phyloP scores from a whole-genome alignment of 2,797 vertebrate species.

The Ctenochaetus hawaiiensis region DNA sequence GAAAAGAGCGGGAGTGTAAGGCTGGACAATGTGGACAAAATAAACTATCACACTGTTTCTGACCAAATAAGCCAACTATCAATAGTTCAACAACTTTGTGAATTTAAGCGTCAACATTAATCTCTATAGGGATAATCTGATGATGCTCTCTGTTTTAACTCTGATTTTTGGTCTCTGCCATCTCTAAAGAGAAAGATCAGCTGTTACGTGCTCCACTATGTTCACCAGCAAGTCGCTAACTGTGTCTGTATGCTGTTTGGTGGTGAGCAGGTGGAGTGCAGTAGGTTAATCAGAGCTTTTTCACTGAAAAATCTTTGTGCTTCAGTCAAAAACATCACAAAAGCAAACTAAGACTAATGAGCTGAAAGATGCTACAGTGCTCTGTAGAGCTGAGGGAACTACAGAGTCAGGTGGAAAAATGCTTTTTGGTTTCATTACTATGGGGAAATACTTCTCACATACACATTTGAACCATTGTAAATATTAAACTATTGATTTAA shows the following conservation, averaged over 20 bases:
- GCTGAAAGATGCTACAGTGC: background rate
- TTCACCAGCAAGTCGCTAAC: background rate
- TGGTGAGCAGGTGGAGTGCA: background rate
- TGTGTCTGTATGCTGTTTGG: conserved; percentile 15
- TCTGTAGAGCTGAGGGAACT: conserved; percentile 7
- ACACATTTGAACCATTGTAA: background rate
- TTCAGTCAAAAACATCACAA: background rate
- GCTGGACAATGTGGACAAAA: too few species aligned
- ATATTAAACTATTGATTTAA: background rate
- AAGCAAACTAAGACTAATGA: conserved; percentile 18
- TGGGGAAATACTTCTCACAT: background rate
- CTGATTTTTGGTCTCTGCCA: background rate
- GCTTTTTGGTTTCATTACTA: background rate
- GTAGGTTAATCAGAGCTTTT: conserved; percentile 18
- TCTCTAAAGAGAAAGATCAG: background rate
- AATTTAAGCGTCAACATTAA: too few species aligned
- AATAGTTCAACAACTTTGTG: too few species aligned
- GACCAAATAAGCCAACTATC: too few species aligned
- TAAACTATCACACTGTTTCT: too few species aligned
- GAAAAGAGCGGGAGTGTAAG: too few species aligned
- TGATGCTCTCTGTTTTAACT: background rate
- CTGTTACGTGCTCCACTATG: background rate
- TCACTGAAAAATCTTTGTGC: background rate
- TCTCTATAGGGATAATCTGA: too few species aligned
- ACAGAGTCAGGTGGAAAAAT: background rate